These are phyloP conservation scores for Brienomyrus longianalis DNA, from an alignment of 2,113 vertebrate species.

Conservation along the genomic window DNA sequence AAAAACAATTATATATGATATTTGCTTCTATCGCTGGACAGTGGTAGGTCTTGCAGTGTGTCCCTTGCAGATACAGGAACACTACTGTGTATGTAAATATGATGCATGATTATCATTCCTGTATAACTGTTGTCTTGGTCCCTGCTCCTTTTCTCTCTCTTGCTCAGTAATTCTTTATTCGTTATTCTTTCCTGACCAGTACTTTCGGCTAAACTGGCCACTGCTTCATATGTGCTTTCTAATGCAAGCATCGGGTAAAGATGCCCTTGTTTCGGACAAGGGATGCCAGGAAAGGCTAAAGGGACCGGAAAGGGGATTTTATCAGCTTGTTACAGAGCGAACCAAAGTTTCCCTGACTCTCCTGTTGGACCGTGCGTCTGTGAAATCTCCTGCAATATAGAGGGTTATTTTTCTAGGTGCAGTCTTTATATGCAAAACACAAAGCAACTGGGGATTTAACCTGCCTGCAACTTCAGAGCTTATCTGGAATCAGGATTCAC, in stretches of 20 bases:
- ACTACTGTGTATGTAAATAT: background rate
- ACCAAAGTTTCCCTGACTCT: background rate
- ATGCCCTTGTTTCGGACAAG: background rate
- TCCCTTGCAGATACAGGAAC: background rate
- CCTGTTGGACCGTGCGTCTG: background rate
- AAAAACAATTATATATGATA: background rate
- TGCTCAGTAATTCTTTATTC: background rate
- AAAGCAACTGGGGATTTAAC: background rate
- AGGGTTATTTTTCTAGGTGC: background rate
- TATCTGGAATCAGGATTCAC: background rate
- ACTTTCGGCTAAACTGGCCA: background rate
- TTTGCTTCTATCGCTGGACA: background rate
- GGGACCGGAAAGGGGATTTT: background rate
- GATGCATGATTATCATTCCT: background rate
- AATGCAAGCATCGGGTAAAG: background rate
- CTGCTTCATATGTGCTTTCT: background rate
- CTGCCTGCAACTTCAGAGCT: background rate
- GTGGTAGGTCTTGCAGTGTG: background rate
- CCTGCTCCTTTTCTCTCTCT: background rate
- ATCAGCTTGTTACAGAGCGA: background rate
- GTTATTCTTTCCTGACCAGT: background rate
- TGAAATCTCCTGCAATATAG: background rate
- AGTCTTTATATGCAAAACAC: background rate
- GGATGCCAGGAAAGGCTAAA: background rate
- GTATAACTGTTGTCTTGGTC: background rate